Conservation (phyloP, 2,888 invertebrate genomes). For the Litoditis marina region DNA sequence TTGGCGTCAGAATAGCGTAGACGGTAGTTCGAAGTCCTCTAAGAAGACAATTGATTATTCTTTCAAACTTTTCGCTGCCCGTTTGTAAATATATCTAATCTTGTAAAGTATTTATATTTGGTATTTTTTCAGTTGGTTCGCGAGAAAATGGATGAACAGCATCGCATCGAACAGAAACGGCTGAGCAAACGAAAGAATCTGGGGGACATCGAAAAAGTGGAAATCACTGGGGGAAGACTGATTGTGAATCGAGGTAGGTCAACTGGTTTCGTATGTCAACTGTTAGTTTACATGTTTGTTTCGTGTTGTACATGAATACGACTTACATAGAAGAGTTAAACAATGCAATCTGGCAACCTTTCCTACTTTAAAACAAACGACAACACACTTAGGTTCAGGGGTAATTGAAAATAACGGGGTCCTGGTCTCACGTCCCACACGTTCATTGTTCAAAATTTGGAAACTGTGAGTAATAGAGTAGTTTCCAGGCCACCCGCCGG, state of each 20-base stretch:
- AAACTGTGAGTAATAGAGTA: too few relatives aligned
- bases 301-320: not conserved
- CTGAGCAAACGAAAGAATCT: slow-evolving; percentile 15
- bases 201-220: slow-evolving; percentile 40
- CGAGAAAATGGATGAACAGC: slow-evolving; percentile 31
- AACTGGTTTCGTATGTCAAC: too few relatives aligned
- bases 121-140: slow-evolving; percentile 4
- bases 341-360: too few relatives aligned
- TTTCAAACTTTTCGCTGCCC: too few relatives aligned
- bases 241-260: slow-evolving; percentile 46
- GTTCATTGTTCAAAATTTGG: not conserved
- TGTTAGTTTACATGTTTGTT: not conserved
- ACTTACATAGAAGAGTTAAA: too few relatives aligned
- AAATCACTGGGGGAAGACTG: slow-evolving; percentile 35
- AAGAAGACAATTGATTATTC: too few relatives aligned
- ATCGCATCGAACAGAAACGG: slow-evolving; percentile 23
- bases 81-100: too few relatives aligned
- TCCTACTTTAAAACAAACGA: too few relatives aligned
- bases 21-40: too few relatives aligned
- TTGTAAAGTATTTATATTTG: not conserved
- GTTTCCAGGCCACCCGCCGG: slow-evolving; percentile 29
- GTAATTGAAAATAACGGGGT: not conserved
- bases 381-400: not conserved
- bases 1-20: too few relatives aligned
- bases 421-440: not conserved